Conservation (phyloP, 1,140 invertebrate genomes). For the Radopholus similis region DNA sequence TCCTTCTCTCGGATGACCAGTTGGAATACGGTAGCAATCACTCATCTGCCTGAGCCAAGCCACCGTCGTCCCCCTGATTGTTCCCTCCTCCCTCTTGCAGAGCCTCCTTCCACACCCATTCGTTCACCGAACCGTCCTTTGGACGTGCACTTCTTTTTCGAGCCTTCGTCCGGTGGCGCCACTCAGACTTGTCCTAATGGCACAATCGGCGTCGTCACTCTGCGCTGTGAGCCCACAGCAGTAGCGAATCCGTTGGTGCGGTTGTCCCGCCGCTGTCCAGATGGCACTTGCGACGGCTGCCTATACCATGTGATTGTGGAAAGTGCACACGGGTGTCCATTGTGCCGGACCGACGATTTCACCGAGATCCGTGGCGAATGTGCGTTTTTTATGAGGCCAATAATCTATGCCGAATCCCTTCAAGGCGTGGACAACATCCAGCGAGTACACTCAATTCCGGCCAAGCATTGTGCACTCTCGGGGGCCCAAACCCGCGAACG, state of each 20-base stretch:
- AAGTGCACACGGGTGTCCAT: slow-evolving; percentile 64
- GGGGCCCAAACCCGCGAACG: slow-evolving; percentile 43
- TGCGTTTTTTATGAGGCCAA: neutral
- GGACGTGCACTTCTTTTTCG: slow-evolving; percentile 47
- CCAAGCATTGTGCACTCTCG: slow-evolving; percentile 53
- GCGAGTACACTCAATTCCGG: slow-evolving; percentile 65
- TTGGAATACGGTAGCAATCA: slow-evolving; percentile 38
- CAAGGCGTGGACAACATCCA: slow-evolving; percentile 64
- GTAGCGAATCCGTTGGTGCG: slow-evolving; percentile 29
- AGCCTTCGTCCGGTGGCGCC: neutral
- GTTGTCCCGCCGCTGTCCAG: slow-evolving; percentile 65
- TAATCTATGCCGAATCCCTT: neutral
- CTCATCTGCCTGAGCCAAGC: neutral
- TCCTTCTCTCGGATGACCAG: slow-evolving; percentile 39
- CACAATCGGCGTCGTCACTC: slow-evolving; percentile 65
- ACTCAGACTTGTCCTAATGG: slow-evolving; percentile 64
- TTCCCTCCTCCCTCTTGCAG: neutral
- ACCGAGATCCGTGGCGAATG: slow-evolving; percentile 66
- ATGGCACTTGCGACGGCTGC: slow-evolving; percentile 70
- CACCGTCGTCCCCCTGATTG: neutral
- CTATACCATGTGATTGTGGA: slow-evolving; percentile 65
- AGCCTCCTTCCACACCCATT: slow-evolving; percentile 10
- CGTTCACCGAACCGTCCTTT: slow-evolving; percentile 27
- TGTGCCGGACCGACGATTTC: slow-evolving; percentile 63
- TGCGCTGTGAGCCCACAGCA: slow-evolving; percentile 60